Base-by-base conservation (phyloP, 2,797 vertebrate species). In the Petrocephalus schoutedeni region DNA sequence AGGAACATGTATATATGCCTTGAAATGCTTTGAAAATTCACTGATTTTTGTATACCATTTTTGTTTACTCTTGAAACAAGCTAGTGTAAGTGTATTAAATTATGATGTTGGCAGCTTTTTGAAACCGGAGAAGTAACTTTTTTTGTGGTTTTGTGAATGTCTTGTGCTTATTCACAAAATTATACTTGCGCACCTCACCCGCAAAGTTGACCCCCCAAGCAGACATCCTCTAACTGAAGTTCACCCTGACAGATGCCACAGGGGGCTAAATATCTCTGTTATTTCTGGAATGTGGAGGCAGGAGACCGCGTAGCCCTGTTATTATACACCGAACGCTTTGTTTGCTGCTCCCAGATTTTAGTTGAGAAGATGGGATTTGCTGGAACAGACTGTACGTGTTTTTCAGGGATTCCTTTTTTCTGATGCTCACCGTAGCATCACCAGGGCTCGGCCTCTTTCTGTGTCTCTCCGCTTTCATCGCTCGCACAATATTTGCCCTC, bases 351-450 rank as follows among this genome's bases (percentile, higher is more conserved):
- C 14, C 9, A 2, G 36, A 45, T 64, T 64, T 51, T 64, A 67
- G 19, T 19, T 88, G 86, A 90, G 87, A 91, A 87, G 92, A 91
- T 88, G 90, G 87, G 32, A 90, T 90, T 90, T 61, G 84, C 85
- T 89, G 86, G 88, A 89, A 88, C 84, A 23, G 49, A 89, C 89
- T 77, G 28, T 45, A 12, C 7, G 0, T 36, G 16, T 53, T 85
- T 23, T 86, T 71, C 67, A 14, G 6, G 28, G 12, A 45, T 87
- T 64, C 16, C 28, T 14, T 45, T 85, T 23, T 86, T n/a, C 45
- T 64, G n/a, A 6, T 74, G 45, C 28, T 54, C 71, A 23, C 77
- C 54, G 45, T 88, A 87, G 41, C 64, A 23, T 87, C 59, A 83
- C 85, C 16, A 71, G 53, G 86, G 89, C 89, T 67, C 88, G 28